phyloP scores from a whole-genome alignment of 2,113 vertebrate genomes.

The Chionis minor region DNA sequence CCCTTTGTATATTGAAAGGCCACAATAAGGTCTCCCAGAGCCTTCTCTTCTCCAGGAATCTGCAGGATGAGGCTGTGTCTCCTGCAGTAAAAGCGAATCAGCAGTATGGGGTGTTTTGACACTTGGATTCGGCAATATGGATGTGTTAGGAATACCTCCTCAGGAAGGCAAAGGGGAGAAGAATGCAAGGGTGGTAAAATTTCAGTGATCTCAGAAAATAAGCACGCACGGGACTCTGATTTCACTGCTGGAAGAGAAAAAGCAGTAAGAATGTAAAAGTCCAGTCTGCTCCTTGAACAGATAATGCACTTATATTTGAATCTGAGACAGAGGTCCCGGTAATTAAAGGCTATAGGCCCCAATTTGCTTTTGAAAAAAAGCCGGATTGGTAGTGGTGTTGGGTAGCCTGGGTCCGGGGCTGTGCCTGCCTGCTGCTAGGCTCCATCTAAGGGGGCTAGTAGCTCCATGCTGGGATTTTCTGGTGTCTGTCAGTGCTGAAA shows the following conservation, averaged over 20 bases:
- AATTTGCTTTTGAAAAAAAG: not conserved
- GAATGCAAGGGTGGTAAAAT: not conserved
- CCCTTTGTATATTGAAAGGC: not conserved
- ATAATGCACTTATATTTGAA: not conserved
- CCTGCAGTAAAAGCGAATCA: not conserved
- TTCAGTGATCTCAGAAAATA: not conserved
- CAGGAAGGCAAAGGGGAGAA: not conserved
- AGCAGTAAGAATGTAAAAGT: not conserved
- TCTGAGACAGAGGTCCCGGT: not conserved
- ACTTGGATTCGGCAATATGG: not conserved
- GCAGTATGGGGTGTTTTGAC: not conserved
- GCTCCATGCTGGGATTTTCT: not conserved
- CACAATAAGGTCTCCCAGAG: not conserved
- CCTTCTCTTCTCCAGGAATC: not conserved
- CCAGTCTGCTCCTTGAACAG: not conserved
- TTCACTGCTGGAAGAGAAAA: not conserved
- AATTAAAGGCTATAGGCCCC: not conserved
- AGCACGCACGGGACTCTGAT: not conserved
- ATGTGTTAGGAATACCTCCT: not conserved
- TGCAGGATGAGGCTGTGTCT: not conserved
- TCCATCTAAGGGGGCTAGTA: not conserved
- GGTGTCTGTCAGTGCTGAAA: constrained; percentile 18
- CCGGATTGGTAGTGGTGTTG: not conserved
- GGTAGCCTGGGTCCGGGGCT: not conserved
- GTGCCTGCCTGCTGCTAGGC: not conserved